Base-by-base conservation (phyloP, 1,140 invertebrate genomes). In the Hyles euphorbiae region DNA sequence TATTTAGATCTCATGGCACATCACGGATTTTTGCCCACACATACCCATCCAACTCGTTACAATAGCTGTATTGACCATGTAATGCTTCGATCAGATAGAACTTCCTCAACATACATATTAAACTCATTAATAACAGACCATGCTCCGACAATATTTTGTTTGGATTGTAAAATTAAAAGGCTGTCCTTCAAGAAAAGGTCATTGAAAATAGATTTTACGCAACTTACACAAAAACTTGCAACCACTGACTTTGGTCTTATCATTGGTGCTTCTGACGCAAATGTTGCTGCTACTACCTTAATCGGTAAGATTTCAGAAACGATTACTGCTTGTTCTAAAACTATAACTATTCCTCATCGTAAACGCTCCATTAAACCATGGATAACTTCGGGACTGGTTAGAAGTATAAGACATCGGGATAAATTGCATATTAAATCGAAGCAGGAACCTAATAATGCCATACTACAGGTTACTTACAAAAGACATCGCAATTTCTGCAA, bases 401-500 rank as follows among this genome's bases (percentile, higher is more conserved):
- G 36, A 4, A 70, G 67, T 61, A 63, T 70, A 36, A 54, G 58
- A 55, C 46, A 67, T 40, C 48, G 65, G n/a, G 56, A 68, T 36
- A 64, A 49, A 34, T 34, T 65, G 5, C 58, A 67, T 9, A 22
- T 4, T 4, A 50, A 22, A 3, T 3, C 4, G 3, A 50, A 64
- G 67, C 61, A 62, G 58, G 36, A 62, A 34, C 59, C 56, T 36
- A 45, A 63, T 45, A 57, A 67, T 48, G 32, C 57, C 8, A 47
- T 46, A 32, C 47, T 56, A 7, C 49, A 53, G 53, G 34, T 67
- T 11, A 64, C 51, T 33, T 70, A 61, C 48, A 58, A 7, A 7
- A 32, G 68, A 0, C 67, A 70, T 54, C 57, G 65, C 8, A 70
- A 61, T 49, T 67, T 58, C 45, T 70, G 64, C 22, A 66, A 59